Conservation (phyloP, 2,113 vertebrate genomes). For the Lepisosteus osseus region DNA sequence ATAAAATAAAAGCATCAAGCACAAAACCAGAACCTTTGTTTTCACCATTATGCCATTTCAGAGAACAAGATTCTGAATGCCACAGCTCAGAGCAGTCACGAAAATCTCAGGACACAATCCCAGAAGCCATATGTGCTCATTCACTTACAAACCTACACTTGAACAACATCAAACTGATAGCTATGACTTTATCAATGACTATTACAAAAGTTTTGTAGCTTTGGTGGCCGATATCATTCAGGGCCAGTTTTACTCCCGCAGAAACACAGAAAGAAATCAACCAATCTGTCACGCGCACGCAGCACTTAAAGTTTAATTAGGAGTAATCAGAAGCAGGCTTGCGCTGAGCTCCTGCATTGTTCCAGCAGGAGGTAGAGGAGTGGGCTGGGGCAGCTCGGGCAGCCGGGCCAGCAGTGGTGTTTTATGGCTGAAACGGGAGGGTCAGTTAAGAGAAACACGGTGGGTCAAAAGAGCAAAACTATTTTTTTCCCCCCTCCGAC, state of each 20-base stretch:
- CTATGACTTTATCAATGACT: no score
- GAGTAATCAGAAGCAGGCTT: conserved; percentile 1
- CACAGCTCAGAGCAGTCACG: no score
- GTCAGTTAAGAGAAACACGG: conserved; percentile 50
- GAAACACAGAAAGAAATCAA: conserved; percentile 1
- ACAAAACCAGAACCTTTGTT: no score
- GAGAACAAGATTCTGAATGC: no score
- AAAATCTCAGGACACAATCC: not conserved
- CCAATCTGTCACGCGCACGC: conserved; percentile 1
- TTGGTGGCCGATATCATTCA: not conserved
- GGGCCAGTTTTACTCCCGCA: not conserved
- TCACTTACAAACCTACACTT: conserved; percentile 1
- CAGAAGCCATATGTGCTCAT: conserved; percentile 16
- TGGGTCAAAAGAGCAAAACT: conserved; percentile 74
- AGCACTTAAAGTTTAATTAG: not conserved
- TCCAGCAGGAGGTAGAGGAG: not conserved
- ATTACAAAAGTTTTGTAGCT: no score
- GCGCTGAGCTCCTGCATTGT: not conserved
- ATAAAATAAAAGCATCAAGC: no score
- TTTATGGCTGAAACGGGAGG: conserved; percentile 35
- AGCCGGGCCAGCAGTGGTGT: conserved; percentile 8
- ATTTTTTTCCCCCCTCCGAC: conserved; percentile 33
- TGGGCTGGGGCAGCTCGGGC: not conserved
- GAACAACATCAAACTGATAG: no score
- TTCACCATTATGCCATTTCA: no score